These are phyloP conservation scores for Meloe dianella DNA, from an alignment of 2,888 invertebrate species.

Conservation along the genomic window DNA sequence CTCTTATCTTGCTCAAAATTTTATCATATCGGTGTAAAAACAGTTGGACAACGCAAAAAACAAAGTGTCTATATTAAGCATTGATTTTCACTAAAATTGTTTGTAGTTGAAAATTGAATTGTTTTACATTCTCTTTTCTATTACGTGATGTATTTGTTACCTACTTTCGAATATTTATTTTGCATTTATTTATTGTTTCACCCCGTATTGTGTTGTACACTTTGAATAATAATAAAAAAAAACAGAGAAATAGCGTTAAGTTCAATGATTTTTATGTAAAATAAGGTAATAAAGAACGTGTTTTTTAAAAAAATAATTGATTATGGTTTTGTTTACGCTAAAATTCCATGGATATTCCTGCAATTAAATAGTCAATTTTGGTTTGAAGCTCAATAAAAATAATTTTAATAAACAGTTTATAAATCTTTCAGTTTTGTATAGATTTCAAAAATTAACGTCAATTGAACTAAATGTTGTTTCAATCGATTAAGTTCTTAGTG, in stretches of 20 bases:
- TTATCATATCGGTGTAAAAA: no score
- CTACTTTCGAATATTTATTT: conserved; percentile 10
- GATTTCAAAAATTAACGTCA: conserved; percentile 1
- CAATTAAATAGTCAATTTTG: no score
- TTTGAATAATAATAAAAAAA: neutral
- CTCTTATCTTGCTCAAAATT: no score
- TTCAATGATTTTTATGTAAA: neutral
- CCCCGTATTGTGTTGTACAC: neutral
- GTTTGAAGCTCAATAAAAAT: neutral
- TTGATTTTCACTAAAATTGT: neutral
- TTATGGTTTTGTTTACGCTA: neutral
- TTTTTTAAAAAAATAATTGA: neutral
- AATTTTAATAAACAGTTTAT: neutral
- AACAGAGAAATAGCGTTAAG: neutral
- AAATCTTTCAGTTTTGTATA: neutral
- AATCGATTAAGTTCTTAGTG: neutral
- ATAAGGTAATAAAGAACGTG: neutral
- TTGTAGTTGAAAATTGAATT: neutral
- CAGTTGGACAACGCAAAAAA: neutral
- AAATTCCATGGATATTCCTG: no score
- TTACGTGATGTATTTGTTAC: conserved; percentile 1
- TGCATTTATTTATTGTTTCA: neutral
- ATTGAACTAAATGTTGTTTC: neutral
- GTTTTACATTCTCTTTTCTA: neutral
- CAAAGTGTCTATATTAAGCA: no score